These are phyloP conservation scores for Molossus alvarezi DNA, from an alignment of 2,797 vertebrate genomes.

Conservation along the genomic window DNA sequence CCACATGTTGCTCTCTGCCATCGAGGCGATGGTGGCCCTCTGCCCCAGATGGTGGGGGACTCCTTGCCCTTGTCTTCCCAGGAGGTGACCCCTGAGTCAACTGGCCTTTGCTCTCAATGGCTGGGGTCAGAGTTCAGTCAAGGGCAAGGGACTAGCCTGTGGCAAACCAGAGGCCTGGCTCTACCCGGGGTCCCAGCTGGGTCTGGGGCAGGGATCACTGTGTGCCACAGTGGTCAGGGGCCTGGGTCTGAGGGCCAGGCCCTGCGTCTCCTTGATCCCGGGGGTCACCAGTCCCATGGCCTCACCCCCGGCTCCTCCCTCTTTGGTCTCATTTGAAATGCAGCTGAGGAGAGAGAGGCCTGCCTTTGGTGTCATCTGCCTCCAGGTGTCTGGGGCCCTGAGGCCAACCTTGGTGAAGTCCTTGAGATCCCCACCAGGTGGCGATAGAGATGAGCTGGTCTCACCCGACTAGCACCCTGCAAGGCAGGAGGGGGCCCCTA, in stretches of 20 bases:
- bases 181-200: background rate
- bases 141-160: background rate
- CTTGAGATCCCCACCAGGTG: constrained; percentile 68
- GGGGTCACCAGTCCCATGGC: background rate
- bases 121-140: background rate
- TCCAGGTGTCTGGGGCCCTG: background rate
- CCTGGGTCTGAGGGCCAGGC: background rate
- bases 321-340: background rate
- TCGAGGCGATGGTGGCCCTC: fast-evolving
- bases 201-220: background rate
- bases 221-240: background rate
- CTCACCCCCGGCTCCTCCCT: background rate
- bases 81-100: background rate
- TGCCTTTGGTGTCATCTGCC: background rate
- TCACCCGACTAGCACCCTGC: background rate
- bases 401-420: background rate
- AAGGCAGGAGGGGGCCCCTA: background rate
- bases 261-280: background rate
- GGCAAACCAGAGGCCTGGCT: background rate
- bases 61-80: background rate
- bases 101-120: background rate
- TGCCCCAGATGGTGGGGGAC: background rate
- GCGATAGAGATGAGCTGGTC: constrained; percentile 55
- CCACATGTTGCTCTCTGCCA: background rate
- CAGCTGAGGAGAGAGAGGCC: background rate